phyloP scores from a whole-genome alignment of 2,797 vertebrate genomes.

The Pangasius macronema region DNA sequence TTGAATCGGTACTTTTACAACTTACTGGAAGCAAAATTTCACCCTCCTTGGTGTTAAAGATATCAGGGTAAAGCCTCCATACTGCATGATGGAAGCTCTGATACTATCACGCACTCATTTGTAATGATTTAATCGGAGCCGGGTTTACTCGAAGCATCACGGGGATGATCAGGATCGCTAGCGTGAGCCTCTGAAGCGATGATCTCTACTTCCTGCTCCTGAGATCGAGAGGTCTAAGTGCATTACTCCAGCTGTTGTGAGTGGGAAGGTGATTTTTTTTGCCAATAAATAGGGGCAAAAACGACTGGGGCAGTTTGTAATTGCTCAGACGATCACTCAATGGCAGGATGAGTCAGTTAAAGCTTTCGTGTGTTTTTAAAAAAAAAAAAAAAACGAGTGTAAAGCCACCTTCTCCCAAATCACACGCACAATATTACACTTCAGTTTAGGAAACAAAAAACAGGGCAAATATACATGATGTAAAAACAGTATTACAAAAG shows the following conservation, averaged over 20 bases:
- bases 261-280: not conserved
- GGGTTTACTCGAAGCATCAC: not conserved
- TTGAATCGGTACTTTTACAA: not conserved
- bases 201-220: not conserved
- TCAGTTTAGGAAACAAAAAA: constrained; percentile 7
- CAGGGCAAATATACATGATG: constrained; percentile 35
- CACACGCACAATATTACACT: constrained; percentile 32
- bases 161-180: not conserved
- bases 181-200: not conserved
- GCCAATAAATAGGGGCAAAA: not conserved
- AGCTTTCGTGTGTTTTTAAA: constrained; percentile 45
- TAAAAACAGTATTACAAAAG: constrained; percentile 50
- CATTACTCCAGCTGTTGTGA: not conserved
- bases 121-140: not conserved
- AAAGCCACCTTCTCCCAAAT: constrained; percentile 43
- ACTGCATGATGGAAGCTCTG: not conserved
- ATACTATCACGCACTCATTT: not conserved
- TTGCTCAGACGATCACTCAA: not conserved
- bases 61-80: no score
- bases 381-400: not conserved
- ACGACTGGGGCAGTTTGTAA: not conserved
- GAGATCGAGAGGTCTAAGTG: constrained; percentile 6
- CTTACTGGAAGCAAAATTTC: not conserved
- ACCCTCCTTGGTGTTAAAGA: not conserved
- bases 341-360: constrained; percentile 50